Evolutionary conservation across 2,113 vertebrate genomes (phyloP).

Genomic region (Hystrix cristata): DNA sequence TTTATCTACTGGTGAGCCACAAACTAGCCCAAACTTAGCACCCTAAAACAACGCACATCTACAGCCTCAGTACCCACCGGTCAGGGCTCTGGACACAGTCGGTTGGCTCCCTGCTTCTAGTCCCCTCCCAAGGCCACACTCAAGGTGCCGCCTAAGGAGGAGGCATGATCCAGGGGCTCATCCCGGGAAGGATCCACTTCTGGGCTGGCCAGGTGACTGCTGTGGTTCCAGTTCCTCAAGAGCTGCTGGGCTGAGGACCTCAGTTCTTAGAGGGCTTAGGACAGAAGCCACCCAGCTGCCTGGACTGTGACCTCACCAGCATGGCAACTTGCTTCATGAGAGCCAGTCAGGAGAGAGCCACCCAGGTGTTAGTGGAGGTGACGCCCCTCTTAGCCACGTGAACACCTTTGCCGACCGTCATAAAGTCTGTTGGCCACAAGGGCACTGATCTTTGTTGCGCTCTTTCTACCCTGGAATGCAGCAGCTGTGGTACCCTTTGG

Average conservation of each 20-base stretch:
- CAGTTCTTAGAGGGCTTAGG: neutral
- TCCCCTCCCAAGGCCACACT: neutral
- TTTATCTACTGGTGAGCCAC: neutral
- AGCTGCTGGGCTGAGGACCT: neutral
- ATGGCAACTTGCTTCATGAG: neutral
- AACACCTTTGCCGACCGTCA: neutral
- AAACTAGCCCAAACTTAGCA: neutral
- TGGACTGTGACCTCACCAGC: neutral
- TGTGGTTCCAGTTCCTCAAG: neutral
- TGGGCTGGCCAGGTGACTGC: neutral
- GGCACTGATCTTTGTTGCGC: neutral
- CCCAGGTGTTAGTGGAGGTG: neutral
- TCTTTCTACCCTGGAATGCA: neutral
- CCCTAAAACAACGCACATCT: neutral
- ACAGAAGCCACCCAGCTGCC: neutral
- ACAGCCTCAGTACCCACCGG: neutral
- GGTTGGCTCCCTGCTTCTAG: neutral
- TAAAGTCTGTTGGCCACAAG: neutral
- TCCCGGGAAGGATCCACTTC: neutral
- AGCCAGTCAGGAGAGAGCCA: neutral
- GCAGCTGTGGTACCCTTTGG: neutral
- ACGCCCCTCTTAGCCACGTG: neutral
- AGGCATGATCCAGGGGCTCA: neutral
- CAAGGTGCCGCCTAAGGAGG: neutral
- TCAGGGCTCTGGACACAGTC: neutral